These are phyloP conservation scores for Alectoris magna DNA, from an alignment of 2,797 vertebrate genomes.

Conservation along the genomic window DNA sequence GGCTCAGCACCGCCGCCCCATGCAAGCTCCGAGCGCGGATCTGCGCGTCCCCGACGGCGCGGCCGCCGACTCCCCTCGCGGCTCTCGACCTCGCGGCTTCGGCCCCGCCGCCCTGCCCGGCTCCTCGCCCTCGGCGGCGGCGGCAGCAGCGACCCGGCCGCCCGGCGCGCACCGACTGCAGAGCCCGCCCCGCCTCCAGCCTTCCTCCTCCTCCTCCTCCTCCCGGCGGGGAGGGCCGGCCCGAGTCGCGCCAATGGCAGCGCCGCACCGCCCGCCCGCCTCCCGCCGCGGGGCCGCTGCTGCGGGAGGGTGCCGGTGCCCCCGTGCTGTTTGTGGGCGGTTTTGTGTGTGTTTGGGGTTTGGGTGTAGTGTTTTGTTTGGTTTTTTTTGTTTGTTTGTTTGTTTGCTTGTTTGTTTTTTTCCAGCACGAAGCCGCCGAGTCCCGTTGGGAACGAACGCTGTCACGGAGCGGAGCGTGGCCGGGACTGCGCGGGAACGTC, in stretches of 20 bases:
- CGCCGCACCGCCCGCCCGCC: not conserved
- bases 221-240: conserved; percentile 12
- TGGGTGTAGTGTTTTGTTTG: too few relatives aligned
- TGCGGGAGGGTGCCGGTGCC: conserved; percentile 73
- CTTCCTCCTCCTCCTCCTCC: not conserved
- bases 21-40: conserved; percentile 8
- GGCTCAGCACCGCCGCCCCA: conserved; percentile 32
- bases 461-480: too few relatives aligned
- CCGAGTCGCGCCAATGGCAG: conserved; percentile 79
- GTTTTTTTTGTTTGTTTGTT: too few relatives aligned
- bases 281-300: conserved; percentile 69
- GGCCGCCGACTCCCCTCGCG: not conserved
- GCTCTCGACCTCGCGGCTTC: not conserved
- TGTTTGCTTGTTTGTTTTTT: too few relatives aligned
- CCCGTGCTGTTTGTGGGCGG: not conserved
- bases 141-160: conserved; percentile 79
- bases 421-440: too few relatives aligned
- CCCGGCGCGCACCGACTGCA: conserved; percentile 61
- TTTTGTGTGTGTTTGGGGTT: not conserved
- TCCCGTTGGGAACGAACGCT: too few relatives aligned
- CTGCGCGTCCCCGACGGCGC: conserved; percentile 39
- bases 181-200: conserved; percentile 56
- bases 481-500: not conserved
- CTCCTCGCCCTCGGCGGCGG: not conserved
- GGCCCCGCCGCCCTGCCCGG: not conserved